Conservation (phyloP, 2,888 invertebrate species). For the Caenorhabditis sp. region DNA sequence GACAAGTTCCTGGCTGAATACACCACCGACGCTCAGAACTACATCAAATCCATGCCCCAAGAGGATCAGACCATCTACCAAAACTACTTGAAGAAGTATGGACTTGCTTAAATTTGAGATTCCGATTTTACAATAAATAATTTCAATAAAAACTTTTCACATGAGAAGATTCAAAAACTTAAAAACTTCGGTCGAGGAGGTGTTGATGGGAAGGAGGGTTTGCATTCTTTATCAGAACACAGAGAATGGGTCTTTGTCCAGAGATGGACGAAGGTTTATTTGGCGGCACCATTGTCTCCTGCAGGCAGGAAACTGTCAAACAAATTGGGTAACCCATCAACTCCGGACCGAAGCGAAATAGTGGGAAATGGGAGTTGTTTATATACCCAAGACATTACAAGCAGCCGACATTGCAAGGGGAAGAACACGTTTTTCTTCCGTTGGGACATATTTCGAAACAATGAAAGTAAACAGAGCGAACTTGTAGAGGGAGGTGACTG, state of each 20-base stretch:
- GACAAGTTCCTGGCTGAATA: slow-evolving; percentile 30
- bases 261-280: slow-evolving; percentile 4
- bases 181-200: slow-evolving; percentile 9
- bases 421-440: not conserved
- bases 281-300: slow-evolving; percentile 5
- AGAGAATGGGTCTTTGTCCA: not conserved
- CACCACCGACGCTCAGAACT: slow-evolving; percentile 15
- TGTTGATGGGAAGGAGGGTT: not conserved
- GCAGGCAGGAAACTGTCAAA: not conserved
- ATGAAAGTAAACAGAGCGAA: not conserved
- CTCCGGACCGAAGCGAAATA: slow-evolving; percentile 14
- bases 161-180: not conserved
- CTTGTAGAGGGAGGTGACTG: not conserved
- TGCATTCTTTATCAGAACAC: slow-evolving; percentile 2
- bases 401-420: slow-evolving; percentile 15
- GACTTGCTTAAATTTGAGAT: slow-evolving; percentile 14
- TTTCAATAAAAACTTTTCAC: not conserved
- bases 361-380: not conserved
- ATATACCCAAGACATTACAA: slow-evolving; percentile 7
- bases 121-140: not conserved
- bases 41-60: slow-evolving; percentile 22
- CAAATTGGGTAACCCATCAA: slow-evolving; percentile 8
- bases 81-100: slow-evolving; percentile 22
- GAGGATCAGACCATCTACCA: slow-evolving; percentile 26
- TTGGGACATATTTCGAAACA: not conserved